Base-by-base conservation (phyloP, 1,140 invertebrate genomes). In the Drosophila subpulchrella region DNA sequence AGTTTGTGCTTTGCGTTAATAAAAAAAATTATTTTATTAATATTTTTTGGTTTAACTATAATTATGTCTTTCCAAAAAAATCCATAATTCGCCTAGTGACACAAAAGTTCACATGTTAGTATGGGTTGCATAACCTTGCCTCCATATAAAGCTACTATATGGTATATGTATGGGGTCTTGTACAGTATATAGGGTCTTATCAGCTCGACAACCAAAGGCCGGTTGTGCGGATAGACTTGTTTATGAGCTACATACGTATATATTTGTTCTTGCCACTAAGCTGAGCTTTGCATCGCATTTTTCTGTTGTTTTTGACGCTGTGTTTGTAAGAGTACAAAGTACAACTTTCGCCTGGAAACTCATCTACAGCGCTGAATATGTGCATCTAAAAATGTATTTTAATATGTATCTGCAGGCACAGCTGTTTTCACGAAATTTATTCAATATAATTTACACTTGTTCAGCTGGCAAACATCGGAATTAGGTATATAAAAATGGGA, bases 291-390 rank as follows among this genome's bases (percentile, higher is more conserved):
- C 54, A 47, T 55, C 46, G 32, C n/a, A n/a, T 34, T 34, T 32
- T 54, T 17, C 12, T 34, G 27, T 42, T 63, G 41, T 59, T 24
- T 41, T 30, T 56, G 27, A 15, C 42, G 61, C 57, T 13, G 32
- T 46, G 65, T 38, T 34, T 27, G 53, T 17, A 17, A 30, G 61
- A 38, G 81, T 75, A 53, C 82, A 86, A 86, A 86, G 82, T 86
- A 79, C 82, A 81, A 65, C 27, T 38, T 74, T 56, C 34, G 42
- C 39, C 13, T 41, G 32, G 30, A 72, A 60, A 50, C 44, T 36
- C 42, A 50, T 57, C 17, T 41, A 68, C 12, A 47, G 27, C 15
- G 27, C 59, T 20, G 13, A 36, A 15, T 13, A 50, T 32, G 10
- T 30, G 24, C 12, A 34, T 47, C 13, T 12, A 17, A 8, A 39